Evolutionary conservation across 2,888 invertebrate genomes (phyloP).

Genomic region (Stictocephala bisonia): DNA sequence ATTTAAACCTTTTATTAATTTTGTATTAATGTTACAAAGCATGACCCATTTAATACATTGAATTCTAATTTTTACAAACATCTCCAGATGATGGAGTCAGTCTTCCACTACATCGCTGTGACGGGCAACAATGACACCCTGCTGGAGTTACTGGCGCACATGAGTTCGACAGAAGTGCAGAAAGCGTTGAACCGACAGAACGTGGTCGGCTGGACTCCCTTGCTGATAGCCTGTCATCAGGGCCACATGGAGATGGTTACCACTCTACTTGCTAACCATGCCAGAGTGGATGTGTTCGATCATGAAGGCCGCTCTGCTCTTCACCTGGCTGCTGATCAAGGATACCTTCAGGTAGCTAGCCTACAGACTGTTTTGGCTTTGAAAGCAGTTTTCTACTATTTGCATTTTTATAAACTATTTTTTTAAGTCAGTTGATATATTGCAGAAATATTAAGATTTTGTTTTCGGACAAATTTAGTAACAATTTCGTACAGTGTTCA

Average conservation of each 20-base stretch:
- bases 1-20: too few relatives aligned
- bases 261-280: conserved; percentile 91
- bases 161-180: conserved; percentile 90
- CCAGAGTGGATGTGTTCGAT: conserved; percentile 98
- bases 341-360: conserved; percentile 77
- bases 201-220: conserved; percentile 95
- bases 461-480: too few relatives aligned
- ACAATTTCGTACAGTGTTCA: too few relatives aligned
- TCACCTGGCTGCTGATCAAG: conserved; percentile 94
- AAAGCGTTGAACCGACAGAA: conserved; percentile 95
- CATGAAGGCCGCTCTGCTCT: conserved; percentile 94
- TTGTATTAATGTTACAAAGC: too few relatives aligned
- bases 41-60: not conserved
- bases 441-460: too few relatives aligned
- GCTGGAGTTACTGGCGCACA: conserved; percentile 91
- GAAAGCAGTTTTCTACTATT: too few relatives aligned
- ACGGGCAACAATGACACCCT: conserved; percentile 97
- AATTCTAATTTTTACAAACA: not conserved
- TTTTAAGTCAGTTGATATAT: too few relatives aligned
- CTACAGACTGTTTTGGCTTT: too few relatives aligned
- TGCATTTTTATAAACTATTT: too few relatives aligned
- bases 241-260: conserved; percentile 96
- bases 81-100: conserved; percentile 85
- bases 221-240: conserved; percentile 94
- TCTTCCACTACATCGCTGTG: conserved; percentile 94